A percentile compares a stretch with the other conserved stretches of the same genome.
These are phyloP conservation scores for Myodes glareolus DNA, from an alignment of 2,113 vertebrate genomes.

Conservation along the genomic window DNA sequence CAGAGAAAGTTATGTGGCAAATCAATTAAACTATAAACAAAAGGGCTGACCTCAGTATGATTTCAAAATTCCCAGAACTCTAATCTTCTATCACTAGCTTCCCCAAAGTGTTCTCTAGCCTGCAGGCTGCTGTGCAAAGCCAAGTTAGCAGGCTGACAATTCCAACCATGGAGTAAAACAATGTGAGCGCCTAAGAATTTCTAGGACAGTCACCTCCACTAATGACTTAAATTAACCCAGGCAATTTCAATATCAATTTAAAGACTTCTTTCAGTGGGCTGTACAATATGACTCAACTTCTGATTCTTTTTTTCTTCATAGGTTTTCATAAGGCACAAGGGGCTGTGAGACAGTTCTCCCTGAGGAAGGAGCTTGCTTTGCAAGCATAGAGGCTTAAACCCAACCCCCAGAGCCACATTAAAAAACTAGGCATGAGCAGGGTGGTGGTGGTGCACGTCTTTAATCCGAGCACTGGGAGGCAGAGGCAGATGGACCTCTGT, in stretches of 20 bases:
- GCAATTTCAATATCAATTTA: background rate
- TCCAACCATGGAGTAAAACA: background rate
- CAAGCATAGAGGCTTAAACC: background rate
- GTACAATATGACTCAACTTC: background rate
- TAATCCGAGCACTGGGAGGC: background rate
- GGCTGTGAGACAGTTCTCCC: background rate
- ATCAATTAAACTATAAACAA: conserved; percentile 38
- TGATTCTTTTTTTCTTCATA: background rate
- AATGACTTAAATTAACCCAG: background rate
- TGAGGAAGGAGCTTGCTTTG: background rate
- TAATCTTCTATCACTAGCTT: background rate
- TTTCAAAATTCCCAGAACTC: conserved; percentile 51
- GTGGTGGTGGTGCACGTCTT: background rate
- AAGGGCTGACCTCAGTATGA: background rate
- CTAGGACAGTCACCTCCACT: background rate
- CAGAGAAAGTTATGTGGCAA: background rate
- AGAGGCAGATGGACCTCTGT: background rate
- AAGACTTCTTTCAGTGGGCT: conserved; percentile 24
- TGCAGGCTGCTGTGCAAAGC: background rate
- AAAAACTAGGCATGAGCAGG: background rate
- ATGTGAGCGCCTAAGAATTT: background rate
- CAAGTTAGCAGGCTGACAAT: background rate
- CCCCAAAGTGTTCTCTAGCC: background rate
- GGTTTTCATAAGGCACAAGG: background rate
- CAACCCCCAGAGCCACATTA: background rate